phyloP scores from a whole-genome alignment of 2,113 vertebrate genomes.

The Aldabrachelys gigantea region DNA sequence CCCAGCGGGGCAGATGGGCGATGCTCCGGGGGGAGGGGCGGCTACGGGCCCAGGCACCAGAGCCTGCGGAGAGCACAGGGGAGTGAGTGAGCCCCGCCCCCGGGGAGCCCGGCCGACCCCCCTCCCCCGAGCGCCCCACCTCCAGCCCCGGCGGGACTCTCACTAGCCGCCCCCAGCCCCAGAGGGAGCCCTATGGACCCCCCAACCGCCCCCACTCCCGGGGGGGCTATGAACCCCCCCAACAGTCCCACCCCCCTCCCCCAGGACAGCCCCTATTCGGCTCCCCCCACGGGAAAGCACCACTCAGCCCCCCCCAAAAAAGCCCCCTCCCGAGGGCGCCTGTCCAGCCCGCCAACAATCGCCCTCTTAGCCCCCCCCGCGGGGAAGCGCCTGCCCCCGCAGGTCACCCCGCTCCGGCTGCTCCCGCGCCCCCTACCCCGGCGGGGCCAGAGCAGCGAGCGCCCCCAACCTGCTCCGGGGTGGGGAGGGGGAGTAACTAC shows the following conservation, averaged over 20 bases:
- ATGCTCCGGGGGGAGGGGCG: no score
- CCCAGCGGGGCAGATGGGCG: slow-evolving; percentile 39
- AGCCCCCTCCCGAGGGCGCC: no score
- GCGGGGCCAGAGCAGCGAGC: background rate
- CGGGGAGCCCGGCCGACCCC: background rate
- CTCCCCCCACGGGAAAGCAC: background rate
- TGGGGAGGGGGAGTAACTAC: no score
- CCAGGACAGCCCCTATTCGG: background rate
- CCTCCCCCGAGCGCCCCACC: background rate
- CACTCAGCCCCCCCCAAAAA: no score
- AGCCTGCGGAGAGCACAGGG: background rate
- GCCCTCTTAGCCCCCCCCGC: background rate
- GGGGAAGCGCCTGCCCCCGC: background rate
- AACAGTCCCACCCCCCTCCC: background rate
- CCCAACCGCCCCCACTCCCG: no score
- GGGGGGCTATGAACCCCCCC: background rate
- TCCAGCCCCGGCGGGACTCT: background rate
- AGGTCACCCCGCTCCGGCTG: background rate
- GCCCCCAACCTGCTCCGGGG: background rate
- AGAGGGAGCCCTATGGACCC: background rate
- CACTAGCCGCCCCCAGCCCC: background rate
- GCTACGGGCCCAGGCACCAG: background rate
- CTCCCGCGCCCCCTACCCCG: background rate
- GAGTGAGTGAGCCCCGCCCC: background rate
- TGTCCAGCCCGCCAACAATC: background rate